Conservation (phyloP, 2,888 invertebrate species). For the Ochropleura plecta region DNA sequence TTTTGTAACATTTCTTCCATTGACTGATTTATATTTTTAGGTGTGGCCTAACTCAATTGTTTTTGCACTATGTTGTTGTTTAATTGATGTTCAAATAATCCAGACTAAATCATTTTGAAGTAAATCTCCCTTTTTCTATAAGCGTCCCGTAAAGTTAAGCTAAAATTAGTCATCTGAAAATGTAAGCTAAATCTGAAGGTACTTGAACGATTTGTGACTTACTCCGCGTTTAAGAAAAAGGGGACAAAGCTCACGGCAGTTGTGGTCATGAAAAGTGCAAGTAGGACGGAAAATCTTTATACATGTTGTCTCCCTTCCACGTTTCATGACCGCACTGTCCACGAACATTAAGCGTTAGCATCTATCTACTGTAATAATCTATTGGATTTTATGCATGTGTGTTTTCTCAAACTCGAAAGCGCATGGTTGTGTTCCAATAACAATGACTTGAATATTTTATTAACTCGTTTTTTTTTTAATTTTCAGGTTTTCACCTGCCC, state of each 20-base stretch:
- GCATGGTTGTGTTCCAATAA: slow-evolving; percentile 26
- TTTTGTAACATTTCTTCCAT: not conserved
- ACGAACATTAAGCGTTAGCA: not conserved
- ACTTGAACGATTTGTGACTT: not conserved
- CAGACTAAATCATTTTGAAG: not conserved
- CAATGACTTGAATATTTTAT: not conserved
- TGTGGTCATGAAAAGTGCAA: not conserved
- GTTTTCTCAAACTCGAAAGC: not conserved
- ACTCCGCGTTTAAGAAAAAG: not conserved
- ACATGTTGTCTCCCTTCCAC: not conserved
- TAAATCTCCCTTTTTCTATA: not conserved
- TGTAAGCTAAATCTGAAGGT: not conserved
- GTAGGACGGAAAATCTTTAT: not conserved
- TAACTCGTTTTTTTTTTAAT: not conserved
- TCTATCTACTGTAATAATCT: not conserved
- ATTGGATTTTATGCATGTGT: not conserved
- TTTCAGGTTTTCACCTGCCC: slow-evolving; percentile 85
- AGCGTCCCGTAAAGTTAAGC: not conserved
- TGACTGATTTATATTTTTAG: not conserved
- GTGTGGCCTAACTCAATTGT: not conserved
- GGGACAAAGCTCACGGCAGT: not conserved
- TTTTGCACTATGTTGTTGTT: not conserved
- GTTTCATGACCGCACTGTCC: not conserved
- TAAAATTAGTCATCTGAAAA: not conserved
- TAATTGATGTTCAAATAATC: not conserved